phyloP scores from a whole-genome alignment of 1,140 invertebrate species.

The Cecropterus lyciades region DNA sequence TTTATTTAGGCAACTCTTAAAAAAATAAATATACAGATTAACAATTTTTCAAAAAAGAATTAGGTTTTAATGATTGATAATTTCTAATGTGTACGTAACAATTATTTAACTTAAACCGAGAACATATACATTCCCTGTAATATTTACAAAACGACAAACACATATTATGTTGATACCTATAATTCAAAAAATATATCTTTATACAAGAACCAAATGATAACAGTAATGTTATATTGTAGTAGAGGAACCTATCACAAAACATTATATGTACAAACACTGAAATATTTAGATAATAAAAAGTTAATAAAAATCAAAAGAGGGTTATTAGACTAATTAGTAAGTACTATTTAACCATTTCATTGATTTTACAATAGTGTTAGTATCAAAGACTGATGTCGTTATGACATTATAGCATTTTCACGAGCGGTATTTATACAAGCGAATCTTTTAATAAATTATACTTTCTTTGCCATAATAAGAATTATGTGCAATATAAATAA shows the following conservation, averaged over 20 bases:
- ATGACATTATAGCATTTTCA: too few relatives aligned
- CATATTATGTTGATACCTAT: neutral
- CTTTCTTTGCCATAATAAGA: neutral
- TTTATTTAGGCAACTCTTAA: too few relatives aligned
- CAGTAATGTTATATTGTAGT: neutral
- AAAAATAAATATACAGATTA: too few relatives aligned
- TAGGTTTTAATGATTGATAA: neutral
- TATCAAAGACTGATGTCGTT: neutral
- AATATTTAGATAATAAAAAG: too few relatives aligned
- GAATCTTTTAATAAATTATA: neutral
- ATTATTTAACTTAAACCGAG: too few relatives aligned
- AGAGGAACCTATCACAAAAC: neutral
- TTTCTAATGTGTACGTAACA: too few relatives aligned
- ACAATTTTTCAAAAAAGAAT: too few relatives aligned
- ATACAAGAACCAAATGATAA: neutral
- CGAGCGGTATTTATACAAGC: too few relatives aligned
- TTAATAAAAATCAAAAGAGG: neutral
- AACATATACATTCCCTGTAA: neutral
- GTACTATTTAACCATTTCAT: constrained; percentile 4
- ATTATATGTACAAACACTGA: constrained; percentile 3
- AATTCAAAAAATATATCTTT: constrained; percentile 5
- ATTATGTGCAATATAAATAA: constrained; percentile 7
- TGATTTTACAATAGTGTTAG: neutral
- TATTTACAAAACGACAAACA: neutral
- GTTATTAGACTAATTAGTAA: constrained; percentile 1